Evolutionary conservation across 2,113 vertebrate species (phyloP).

Genomic region (Prionailurus bengalensis): DNA sequence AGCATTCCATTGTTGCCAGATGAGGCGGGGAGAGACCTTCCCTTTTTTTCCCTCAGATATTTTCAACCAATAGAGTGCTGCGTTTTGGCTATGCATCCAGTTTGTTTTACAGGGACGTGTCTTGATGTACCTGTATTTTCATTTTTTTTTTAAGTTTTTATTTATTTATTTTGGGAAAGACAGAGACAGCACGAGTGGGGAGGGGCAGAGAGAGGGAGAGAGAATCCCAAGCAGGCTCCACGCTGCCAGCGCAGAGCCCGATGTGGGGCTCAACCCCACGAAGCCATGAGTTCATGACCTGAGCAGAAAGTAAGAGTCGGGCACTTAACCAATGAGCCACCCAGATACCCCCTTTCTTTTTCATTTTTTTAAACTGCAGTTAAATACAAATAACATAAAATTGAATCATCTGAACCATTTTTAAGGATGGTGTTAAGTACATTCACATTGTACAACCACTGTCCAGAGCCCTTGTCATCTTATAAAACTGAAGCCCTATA

Average conservation of each 20-base stretch:
- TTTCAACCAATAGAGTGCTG: not conserved
- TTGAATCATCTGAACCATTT: not conserved
- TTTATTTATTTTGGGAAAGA: too few relatives aligned
- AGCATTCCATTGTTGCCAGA: not conserved
- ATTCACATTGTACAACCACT: not conserved
- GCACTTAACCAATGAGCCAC: too few relatives aligned
- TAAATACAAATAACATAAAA: slow-evolving; percentile 27
- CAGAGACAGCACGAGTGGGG: too few relatives aligned
- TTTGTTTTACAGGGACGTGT: not conserved
- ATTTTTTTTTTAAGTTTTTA: not conserved
- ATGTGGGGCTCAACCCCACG: too few relatives aligned
- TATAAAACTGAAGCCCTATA: not conserved
- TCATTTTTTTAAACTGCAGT: not conserved
- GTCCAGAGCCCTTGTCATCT: not conserved
- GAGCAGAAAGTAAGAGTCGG: too few relatives aligned
- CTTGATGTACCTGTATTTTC: not conserved
- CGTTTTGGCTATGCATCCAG: not conserved
- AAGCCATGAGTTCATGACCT: too few relatives aligned
- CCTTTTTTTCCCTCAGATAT: slow-evolving; percentile 4
- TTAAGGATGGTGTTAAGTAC: not conserved
- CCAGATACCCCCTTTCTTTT: not conserved
- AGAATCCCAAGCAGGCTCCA: too few relatives aligned
- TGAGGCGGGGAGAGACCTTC: not conserved
- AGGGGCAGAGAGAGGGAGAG: too few relatives aligned
- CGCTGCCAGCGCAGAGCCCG: too few relatives aligned